A percentile compares a stretch with the other conserved stretches of the same genome.
Evolutionary conservation across 2,888 invertebrate species (phyloP).

Genomic region (Empis stercorea): DNA sequence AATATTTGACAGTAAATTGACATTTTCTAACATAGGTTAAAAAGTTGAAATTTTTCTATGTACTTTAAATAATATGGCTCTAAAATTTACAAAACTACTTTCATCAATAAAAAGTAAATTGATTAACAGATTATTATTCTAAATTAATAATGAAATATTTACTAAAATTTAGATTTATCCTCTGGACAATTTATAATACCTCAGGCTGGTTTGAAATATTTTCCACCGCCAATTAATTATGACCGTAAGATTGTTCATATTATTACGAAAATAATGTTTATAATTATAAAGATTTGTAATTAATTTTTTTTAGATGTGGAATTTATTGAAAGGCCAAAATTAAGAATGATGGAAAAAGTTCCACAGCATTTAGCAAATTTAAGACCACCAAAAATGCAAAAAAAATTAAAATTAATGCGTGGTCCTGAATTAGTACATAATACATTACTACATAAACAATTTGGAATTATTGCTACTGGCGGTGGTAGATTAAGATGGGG

Average conservation of each 20-base stretch:
- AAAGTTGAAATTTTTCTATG: too few relatives aligned
- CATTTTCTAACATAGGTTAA: too few relatives aligned
- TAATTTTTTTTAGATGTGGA: conserved; percentile 45
- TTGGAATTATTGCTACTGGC: conserved; percentile 72
- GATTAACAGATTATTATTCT: too few relatives aligned
- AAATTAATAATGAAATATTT: too few relatives aligned
- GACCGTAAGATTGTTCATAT: conserved; percentile 46
- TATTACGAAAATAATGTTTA: conserved; percentile 47
- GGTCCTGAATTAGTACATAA: conserved; percentile 85
- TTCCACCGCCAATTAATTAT: conserved; percentile 52
- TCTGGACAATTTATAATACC: conserved; percentile 16
- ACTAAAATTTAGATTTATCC: too few relatives aligned
- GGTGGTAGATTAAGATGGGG: conserved; percentile 70
- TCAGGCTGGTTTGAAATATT: conserved; percentile 52
- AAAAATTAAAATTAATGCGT: conserved; percentile 68
- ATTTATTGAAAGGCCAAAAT: conserved; percentile 57
- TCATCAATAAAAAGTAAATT: too few relatives aligned
- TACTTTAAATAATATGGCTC: too few relatives aligned
- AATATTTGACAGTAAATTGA: too few relatives aligned
- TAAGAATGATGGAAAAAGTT: conserved; percentile 57
- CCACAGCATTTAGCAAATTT: conserved; percentile 53
- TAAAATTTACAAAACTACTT: too few relatives aligned
- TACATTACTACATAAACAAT: conserved; percentile 76
- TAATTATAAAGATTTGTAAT: conserved; percentile 5
- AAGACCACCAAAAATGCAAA: conserved; percentile 74